These are phyloP conservation scores for Anoncus sp. DNA, from an alignment of 2,888 invertebrate species.

Conservation along the genomic window DNA sequence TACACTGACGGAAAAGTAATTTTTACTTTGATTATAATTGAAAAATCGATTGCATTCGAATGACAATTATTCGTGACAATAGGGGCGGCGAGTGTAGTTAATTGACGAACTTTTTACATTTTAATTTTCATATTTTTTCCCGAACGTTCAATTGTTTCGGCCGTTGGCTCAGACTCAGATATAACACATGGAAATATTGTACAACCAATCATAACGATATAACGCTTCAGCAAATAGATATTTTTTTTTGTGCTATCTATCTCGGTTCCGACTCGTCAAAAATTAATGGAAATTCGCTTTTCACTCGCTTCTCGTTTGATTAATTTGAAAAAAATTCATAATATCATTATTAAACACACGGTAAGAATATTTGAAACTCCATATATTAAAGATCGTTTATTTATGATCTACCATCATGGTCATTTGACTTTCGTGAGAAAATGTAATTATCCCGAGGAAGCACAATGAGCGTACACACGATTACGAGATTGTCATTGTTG, in stretches of 20 bases:
- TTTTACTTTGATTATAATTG: not conserved
- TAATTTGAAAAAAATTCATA: not conserved
- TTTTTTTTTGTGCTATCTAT: too few species aligned
- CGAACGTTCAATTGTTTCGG: too few species aligned
- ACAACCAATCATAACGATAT: too few species aligned
- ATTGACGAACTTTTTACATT: not conserved
- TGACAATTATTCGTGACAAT: not conserved
- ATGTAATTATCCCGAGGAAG: slow-evolving; percentile 73
- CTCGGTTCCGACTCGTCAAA: too few species aligned
- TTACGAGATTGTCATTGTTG: slow-evolving; percentile 69
- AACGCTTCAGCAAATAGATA: too few species aligned
- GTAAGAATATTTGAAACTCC: too few species aligned
- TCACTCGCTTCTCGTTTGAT: too few species aligned
- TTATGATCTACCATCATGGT: slow-evolving; percentile 67
- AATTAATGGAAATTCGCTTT: too few species aligned
- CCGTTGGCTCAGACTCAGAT: too few species aligned
- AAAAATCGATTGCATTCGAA: not conserved
- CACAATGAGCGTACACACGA: slow-evolving; percentile 71
- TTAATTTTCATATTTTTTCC: not conserved
- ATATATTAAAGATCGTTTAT: too few species aligned
- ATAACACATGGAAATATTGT: too few species aligned
- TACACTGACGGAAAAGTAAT: slow-evolving; percentile 2
- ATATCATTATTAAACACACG: too few species aligned
- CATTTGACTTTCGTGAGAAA: slow-evolving; percentile 76
- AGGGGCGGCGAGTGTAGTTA: not conserved